A percentile compares a stretch with the other conserved stretches of the same genome.
Evolutionary conservation across 2,888 invertebrate genomes (phyloP).

Genomic region (Tachina lurida): DNA sequence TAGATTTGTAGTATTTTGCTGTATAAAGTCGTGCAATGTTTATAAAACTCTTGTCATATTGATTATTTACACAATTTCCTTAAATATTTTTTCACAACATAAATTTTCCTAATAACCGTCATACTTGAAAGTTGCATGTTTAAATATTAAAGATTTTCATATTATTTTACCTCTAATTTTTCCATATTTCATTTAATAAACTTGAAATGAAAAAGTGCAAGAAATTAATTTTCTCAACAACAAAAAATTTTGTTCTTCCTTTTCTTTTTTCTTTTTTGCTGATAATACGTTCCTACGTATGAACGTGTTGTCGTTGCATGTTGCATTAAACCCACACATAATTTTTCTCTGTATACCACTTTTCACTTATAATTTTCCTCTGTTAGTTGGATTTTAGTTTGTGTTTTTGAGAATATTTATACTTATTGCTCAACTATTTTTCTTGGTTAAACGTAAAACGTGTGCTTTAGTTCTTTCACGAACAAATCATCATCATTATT

Average conservation of each 20-base stretch:
- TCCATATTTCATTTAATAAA: slow-evolving; percentile 68
- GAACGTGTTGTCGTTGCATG: slow-evolving; percentile 59
- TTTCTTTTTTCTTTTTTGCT: neutral
- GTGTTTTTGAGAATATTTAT: slow-evolving; percentile 1
- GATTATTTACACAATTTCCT: slow-evolving; percentile 21
- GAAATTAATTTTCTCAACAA: slow-evolving; percentile 71
- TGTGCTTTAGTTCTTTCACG: slow-evolving; percentile 70
- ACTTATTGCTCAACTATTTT: slow-evolving; percentile 44
- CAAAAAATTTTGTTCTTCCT: slow-evolving; percentile 14
- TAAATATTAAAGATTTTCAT: slow-evolving; percentile 49
- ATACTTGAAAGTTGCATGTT: slow-evolving; percentile 21
- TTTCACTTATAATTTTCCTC: slow-evolving; percentile 70
- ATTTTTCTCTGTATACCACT: slow-evolving; percentile 67
- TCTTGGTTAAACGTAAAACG: slow-evolving; percentile 66
- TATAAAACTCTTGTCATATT: neutral
- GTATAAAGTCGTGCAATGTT: neutral
- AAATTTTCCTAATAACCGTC: slow-evolving; percentile 56
- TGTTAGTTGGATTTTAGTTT: slow-evolving; percentile 35
- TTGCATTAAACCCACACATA: slow-evolving; percentile 67
- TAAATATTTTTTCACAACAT: slow-evolving; percentile 44
- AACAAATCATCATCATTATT: slow-evolving; percentile 72
- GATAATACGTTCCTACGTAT: slow-evolving; percentile 17
- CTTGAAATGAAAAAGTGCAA: slow-evolving; percentile 67
- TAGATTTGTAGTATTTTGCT: too few relatives aligned
- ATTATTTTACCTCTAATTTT: slow-evolving; percentile 49